Conservation (phyloP, 2,888 invertebrate genomes). For the Heliconius cydno region DNA sequence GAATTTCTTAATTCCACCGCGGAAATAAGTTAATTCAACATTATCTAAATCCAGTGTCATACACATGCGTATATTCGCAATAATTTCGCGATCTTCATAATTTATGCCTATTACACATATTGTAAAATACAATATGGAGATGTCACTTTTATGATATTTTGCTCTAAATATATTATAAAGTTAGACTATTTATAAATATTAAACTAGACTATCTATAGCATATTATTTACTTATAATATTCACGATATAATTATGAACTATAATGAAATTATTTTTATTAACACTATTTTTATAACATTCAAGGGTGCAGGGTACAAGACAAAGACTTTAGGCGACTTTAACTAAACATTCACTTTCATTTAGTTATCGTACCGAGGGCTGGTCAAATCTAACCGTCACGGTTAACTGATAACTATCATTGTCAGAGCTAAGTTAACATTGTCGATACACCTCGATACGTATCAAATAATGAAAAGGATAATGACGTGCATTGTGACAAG, state of each 20-base stretch:
- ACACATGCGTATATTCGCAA: slow-evolving; percentile 29
- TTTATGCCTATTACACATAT: slow-evolving; percentile 19
- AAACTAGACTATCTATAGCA: no score
- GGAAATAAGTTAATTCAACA: slow-evolving; percentile 43
- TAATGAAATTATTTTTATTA: background rate
- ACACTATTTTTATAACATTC: background rate
- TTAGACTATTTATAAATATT: background rate
- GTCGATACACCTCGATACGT: slow-evolving; percentile 23
- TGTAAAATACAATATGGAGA: background rate
- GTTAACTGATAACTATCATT: slow-evolving; percentile 41
- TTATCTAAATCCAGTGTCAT: slow-evolving; percentile 45
- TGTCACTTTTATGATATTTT: background rate
- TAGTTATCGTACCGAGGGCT: slow-evolving; percentile 38
- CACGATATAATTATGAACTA: no score
- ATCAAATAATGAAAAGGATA: slow-evolving; percentile 25
- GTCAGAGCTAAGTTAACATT: slow-evolving; percentile 40
- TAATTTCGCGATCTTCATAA: slow-evolving; percentile 12
- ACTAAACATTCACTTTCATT: slow-evolving; percentile 39
- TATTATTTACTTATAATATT: no score
- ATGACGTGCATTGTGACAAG: slow-evolving; percentile 20
- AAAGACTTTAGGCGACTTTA: slow-evolving; percentile 19
- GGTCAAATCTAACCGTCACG: slow-evolving; percentile 38
- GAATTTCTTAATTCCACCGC: slow-evolving; percentile 54
- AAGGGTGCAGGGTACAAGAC: slow-evolving; percentile 12
- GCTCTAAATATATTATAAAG: background rate